phyloP scores from a whole-genome alignment of 2,888 invertebrate genomes.

The Dasysyrphus tricinctus region DNA sequence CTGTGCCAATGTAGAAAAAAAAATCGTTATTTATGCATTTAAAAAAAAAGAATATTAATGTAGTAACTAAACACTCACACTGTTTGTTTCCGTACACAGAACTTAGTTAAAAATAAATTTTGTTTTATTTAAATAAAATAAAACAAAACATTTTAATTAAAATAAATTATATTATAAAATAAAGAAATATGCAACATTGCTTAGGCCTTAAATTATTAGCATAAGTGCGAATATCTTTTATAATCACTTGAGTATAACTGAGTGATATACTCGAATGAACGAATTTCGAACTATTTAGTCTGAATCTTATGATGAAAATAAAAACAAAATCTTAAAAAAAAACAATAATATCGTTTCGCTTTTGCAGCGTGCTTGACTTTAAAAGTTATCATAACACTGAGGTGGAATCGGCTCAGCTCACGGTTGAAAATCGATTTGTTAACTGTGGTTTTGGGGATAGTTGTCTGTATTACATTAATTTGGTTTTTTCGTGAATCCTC shows the following conservation, averaged over 20 bases:
- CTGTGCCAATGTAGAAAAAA: constrained; percentile 70
- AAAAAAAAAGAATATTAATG: constrained; percentile 10
- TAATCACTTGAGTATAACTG: constrained; percentile 35
- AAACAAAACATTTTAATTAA: constrained; percentile 7
- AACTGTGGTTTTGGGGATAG: too few species aligned
- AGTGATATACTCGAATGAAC: constrained; percentile 58
- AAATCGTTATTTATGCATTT: constrained; percentile 58
- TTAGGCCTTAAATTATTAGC: constrained; percentile 52
- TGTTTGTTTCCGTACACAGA: constrained; percentile 10
- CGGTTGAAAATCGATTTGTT: too few species aligned
- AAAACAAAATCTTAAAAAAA: constrained; percentile 23
- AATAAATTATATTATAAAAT: constrained; percentile 6
- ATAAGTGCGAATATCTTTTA: constrained; percentile 36
- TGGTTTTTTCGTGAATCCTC: too few species aligned
- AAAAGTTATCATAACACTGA: too few species aligned
- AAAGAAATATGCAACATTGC: constrained; percentile 40
- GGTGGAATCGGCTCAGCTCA: too few species aligned
- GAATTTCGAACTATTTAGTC: constrained; percentile 66
- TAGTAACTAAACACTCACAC: constrained; percentile 30
- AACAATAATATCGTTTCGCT: neutral
- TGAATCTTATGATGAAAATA: constrained; percentile 57
- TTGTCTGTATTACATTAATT: too few species aligned
- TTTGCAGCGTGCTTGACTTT: neutral
- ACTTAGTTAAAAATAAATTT: constrained; percentile 29
- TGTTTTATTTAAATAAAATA: constrained; percentile 10